phyloP scores from a whole-genome alignment of 2,888 invertebrate species.

The Arctia plantaginis region DNA sequence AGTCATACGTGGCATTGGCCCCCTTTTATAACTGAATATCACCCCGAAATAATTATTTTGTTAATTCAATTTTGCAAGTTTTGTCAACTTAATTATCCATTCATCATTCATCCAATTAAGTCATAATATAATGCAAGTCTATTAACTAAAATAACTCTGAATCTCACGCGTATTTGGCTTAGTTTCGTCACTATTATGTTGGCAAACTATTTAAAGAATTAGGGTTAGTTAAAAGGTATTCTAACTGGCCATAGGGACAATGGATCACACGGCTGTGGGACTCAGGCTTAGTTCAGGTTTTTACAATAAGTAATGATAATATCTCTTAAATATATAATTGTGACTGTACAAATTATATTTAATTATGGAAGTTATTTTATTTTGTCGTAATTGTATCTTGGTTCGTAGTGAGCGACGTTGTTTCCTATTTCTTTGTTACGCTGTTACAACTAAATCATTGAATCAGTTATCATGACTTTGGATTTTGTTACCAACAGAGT shows the following conservation, averaged over 20 bases:
- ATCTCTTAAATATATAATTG: background rate
- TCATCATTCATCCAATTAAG: too few relatives aligned
- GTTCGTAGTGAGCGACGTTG: background rate
- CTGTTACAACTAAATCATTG: too few relatives aligned
- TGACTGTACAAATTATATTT: background rate
- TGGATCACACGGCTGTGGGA: conserved; percentile 46
- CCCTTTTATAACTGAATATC: background rate
- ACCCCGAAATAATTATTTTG: background rate
- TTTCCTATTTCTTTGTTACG: background rate
- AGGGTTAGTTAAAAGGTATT: conserved; percentile 40
- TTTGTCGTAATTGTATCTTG: background rate
- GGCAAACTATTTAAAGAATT: conserved; percentile 15
- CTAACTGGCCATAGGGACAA: conserved; percentile 38
- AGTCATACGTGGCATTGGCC: conserved; percentile 5
- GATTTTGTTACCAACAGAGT: too few relatives aligned
- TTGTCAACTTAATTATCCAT: conserved; percentile 15
- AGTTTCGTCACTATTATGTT: conserved; percentile 12
- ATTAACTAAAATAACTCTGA: background rate
- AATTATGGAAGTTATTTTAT: background rate
- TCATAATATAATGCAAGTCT: conserved; percentile 6
- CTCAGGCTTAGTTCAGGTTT: conserved; percentile 1
- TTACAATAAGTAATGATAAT: background rate
- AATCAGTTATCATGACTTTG: too few relatives aligned
- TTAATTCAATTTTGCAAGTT: conserved; percentile 9
- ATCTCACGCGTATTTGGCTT: conserved; percentile 11